Evolutionary conservation across 2,888 invertebrate genomes (phyloP).

Genomic region (Stenotaenia linearis): DNA sequence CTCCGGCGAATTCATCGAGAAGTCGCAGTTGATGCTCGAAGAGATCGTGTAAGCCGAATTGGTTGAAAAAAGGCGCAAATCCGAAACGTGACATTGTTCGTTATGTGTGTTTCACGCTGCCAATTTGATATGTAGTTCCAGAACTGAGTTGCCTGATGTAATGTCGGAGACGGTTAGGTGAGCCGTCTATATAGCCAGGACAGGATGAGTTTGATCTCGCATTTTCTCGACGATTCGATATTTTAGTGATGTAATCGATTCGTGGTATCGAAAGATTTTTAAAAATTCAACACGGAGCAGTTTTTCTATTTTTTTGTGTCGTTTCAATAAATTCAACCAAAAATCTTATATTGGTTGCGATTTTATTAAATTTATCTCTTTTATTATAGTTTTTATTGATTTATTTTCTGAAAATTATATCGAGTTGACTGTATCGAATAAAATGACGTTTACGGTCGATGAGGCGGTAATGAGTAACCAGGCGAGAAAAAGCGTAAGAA

Average conservation of each 20-base stretch:
- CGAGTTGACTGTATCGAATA: too few relatives aligned
- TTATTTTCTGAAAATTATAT: too few relatives aligned
- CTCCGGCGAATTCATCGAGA: neutral
- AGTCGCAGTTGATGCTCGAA: neutral
- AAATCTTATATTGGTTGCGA: too few relatives aligned
- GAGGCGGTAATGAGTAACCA: neutral
- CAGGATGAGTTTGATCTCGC: neutral
- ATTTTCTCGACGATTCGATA: neutral
- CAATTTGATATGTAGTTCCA: neutral
- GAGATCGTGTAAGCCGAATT: neutral
- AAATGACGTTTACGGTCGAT: too few relatives aligned
- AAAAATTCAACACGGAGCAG: neutral
- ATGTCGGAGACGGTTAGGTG: neutral
- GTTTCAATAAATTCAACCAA: too few relatives aligned
- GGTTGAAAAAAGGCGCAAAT: constrained; percentile 17
- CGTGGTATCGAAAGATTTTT: neutral
- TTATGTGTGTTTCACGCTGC: neutral
- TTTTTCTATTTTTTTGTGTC: neutral
- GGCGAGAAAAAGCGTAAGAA: neutral
- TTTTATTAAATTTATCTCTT: neutral
- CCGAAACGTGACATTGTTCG: constrained; percentile 33
- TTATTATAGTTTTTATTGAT: too few relatives aligned
- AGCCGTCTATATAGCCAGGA: neutral
- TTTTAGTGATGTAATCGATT: neutral
- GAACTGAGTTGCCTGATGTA: neutral